phyloP scores from a whole-genome alignment of 2,797 vertebrate species.

The Intellagama lesueurii region DNA sequence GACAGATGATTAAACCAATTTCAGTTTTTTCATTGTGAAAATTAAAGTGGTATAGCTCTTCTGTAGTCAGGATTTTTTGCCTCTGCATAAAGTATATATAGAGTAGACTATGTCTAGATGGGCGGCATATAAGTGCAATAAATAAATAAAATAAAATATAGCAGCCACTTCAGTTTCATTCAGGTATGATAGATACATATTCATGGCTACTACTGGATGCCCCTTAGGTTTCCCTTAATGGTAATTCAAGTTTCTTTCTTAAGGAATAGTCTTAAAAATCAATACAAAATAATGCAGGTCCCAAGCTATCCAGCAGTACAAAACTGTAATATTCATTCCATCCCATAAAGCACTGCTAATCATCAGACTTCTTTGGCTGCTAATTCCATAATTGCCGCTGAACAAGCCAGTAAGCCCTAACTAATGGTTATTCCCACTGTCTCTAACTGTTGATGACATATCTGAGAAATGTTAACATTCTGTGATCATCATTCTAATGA shows the following conservation, averaged over 20 bases:
- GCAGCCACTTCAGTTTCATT: not conserved
- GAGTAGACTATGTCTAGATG: too few species aligned
- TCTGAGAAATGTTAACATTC: not conserved
- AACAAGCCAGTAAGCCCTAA: not conserved
- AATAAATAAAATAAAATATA: too few species aligned
- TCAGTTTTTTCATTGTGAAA: too few species aligned
- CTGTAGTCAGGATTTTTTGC: too few species aligned
- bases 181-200: too few species aligned
- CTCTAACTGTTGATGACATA: not conserved
- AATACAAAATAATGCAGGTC: not conserved
- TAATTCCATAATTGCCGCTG: not conserved
- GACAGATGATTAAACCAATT: too few species aligned
- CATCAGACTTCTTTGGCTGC: not conserved
- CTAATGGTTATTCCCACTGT: not conserved
- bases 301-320: too few species aligned
- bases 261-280: not conserved
- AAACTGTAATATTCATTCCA: not conserved
- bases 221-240: not conserved
- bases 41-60: too few species aligned
- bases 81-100: too few species aligned
- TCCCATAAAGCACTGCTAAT: not conserved
- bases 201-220: not conserved
- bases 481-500: constrained; percentile 5
- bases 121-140: too few species aligned
- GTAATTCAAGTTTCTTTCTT: not conserved